phyloP scores from a whole-genome alignment of 2,797 vertebrate species.

The Calcarius lapponicus region DNA sequence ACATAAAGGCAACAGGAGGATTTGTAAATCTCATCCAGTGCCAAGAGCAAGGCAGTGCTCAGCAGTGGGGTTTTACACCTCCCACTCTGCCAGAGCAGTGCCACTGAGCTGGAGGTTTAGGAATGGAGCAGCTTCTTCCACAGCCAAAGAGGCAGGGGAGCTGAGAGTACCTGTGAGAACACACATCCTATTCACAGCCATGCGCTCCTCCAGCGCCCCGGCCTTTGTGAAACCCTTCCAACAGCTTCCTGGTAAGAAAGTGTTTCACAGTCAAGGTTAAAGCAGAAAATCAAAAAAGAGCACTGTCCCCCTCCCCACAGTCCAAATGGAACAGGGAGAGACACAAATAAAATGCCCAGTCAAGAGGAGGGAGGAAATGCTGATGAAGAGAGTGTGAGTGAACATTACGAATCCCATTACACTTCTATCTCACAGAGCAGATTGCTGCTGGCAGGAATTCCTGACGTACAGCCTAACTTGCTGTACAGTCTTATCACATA shows the following conservation, averaged over 20 bases:
- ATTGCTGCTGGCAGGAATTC: constrained; percentile 53
- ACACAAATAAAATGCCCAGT: constrained; percentile 9
- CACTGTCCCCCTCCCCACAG: neutral
- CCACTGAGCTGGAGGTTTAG: neutral
- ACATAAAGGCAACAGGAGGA: neutral
- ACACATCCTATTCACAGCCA: neutral
- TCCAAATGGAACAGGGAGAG: neutral
- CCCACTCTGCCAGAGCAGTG: neutral
- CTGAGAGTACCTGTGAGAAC: neutral
- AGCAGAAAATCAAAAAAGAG: neutral
- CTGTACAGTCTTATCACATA: constrained; percentile 64
- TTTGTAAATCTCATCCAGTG: neutral
- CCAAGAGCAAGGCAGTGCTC: neutral
- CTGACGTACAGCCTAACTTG: constrained; percentile 47
- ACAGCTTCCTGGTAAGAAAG: neutral
- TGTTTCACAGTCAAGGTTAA: constrained; percentile 31
- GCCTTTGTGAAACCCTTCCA: neutral
- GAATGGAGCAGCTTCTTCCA: neutral
- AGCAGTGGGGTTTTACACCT: neutral
- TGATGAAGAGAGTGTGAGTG: constrained; percentile 36
- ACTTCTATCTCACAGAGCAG: constrained; percentile 41
- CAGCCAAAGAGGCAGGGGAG: neutral
- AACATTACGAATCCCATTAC: constrained; percentile 60
- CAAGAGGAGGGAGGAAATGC: constrained; percentile 18
- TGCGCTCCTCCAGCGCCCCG: neutral